Base-by-base conservation (phyloP, 2,888 invertebrate genomes). In the Meiosimyza platycephala region DNA sequence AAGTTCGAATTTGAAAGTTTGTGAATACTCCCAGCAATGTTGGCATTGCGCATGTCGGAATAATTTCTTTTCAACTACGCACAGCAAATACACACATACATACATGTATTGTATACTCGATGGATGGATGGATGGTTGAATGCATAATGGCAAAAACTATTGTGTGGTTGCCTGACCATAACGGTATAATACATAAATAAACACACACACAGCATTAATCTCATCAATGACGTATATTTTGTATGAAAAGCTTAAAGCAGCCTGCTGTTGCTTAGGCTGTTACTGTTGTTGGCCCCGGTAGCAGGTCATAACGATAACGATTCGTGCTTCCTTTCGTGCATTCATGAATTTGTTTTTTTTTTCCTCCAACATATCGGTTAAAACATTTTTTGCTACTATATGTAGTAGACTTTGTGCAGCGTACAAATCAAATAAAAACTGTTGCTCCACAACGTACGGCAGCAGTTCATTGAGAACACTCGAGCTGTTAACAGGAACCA, bases 381-480 rank as follows among this genome's bases (percentile, higher is more conserved):
- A 54, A 54, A 64, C 54, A 50, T 52, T 28, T 48, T 50, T 28
- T 52, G 9, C 6, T 64, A 16, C 33, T 57, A 28, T 22, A 9
- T 57, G 57, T 22, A 18, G 57, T 22, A 18, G 12, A 13, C 9
- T 57, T 16, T 40, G 54, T 70, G 54, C 70, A 54, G 54, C 82
- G 40, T 40, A 81, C 71, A 73, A 76, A 79, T 75, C 78, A 78
- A 80, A 84, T 84, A 84, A 84, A 84, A 84, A 84, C 85, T 84
- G 84, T 84, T 84, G 84, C 84, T 82, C 82, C 76, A 74, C 77
- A 74, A 74, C 70, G 71, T 76, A 71, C 75, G 78, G 72, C 77
- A 82, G 77, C 84, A 84, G 84, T 84, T 84, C 81, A 84, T 84
- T 84, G 82, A 84, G 85, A 82, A 83, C 84, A 80, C 78, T 81